phyloP scores from a whole-genome alignment of 1,140 invertebrate genomes.

The Latrodectus geometricus region DNA sequence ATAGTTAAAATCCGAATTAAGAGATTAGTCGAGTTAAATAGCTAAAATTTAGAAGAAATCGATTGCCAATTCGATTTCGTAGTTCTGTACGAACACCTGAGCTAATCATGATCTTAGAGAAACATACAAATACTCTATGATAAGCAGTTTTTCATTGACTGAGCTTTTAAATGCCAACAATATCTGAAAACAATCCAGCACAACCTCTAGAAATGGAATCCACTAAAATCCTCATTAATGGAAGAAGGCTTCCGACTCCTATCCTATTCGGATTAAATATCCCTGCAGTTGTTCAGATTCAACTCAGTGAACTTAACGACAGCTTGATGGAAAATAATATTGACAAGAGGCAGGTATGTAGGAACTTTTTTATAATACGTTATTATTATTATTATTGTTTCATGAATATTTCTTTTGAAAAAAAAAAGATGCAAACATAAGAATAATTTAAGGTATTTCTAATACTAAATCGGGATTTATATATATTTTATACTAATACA shows the following conservation, averaged over 20 bases:
- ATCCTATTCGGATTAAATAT: conserved; percentile 60
- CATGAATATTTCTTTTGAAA: too few relatives aligned
- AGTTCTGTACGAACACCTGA: neutral
- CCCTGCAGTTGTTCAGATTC: conserved; percentile 57
- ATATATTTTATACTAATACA: too few relatives aligned
- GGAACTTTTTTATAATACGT: neutral
- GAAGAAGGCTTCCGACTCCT: conserved; percentile 38
- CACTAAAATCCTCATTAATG: conserved; percentile 37
- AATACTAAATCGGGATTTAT: too few relatives aligned
- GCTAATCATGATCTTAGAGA: neutral
- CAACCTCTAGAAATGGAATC: conserved; percentile 24
- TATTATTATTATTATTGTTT: too few relatives aligned
- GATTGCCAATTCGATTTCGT: too few relatives aligned
- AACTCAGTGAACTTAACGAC: conserved; percentile 22
- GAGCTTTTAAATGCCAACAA: neutral
- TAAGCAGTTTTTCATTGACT: too few relatives aligned
- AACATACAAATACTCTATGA: neutral
- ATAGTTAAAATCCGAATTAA: too few relatives aligned
- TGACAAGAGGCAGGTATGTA: conserved; percentile 36
- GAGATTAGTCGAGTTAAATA: too few relatives aligned
- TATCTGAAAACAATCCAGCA: neutral
- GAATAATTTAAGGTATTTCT: too few relatives aligned
- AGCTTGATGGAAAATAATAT: conserved; percentile 12
- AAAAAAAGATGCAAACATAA: too few relatives aligned
- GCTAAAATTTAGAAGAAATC: too few relatives aligned